These are phyloP conservation scores for Brenthis ino DNA, from an alignment of 2,888 invertebrate genomes.

Conservation along the genomic window DNA sequence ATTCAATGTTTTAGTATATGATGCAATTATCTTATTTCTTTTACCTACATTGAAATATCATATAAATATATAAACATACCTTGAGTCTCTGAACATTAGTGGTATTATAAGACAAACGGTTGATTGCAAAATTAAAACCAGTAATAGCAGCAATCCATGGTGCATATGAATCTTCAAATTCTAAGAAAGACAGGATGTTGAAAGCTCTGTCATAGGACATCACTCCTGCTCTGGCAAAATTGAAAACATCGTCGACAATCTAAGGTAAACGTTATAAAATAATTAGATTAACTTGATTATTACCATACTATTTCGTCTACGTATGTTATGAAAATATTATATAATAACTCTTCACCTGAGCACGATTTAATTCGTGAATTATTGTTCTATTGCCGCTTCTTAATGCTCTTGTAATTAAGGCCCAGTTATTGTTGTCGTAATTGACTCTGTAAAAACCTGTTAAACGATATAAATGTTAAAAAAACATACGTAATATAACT, in stretches of 20 bases:
- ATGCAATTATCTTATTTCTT: background rate
- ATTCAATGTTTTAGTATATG: too few relatives aligned
- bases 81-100: conserved; percentile 49
- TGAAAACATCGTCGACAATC: conserved; percentile 85
- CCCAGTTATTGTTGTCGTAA: conserved; percentile 83
- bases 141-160: conserved; percentile 86
- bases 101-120: conserved; percentile 66
- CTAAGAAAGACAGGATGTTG: conserved; percentile 81
- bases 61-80: conserved; percentile 46
- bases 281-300: background rate
- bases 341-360: conserved; percentile 75
- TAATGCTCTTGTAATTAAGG: conserved; percentile 76
- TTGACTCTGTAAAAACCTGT: conserved; percentile 84
- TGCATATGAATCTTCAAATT: conserved; percentile 84
- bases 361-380: conserved; percentile 85
- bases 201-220: conserved; percentile 79
- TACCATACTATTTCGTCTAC: background rate
- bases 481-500: background rate
- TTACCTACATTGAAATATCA: too few relatives aligned
- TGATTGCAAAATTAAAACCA: conserved; percentile 69
- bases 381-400: conserved; percentile 58
- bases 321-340: background rate
- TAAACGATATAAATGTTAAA: background rate
- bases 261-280: conserved; percentile 39
- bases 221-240: conserved; percentile 79